phyloP scores from a whole-genome alignment of 2,888 invertebrate species.

The Cryptus viduatorius region DNA sequence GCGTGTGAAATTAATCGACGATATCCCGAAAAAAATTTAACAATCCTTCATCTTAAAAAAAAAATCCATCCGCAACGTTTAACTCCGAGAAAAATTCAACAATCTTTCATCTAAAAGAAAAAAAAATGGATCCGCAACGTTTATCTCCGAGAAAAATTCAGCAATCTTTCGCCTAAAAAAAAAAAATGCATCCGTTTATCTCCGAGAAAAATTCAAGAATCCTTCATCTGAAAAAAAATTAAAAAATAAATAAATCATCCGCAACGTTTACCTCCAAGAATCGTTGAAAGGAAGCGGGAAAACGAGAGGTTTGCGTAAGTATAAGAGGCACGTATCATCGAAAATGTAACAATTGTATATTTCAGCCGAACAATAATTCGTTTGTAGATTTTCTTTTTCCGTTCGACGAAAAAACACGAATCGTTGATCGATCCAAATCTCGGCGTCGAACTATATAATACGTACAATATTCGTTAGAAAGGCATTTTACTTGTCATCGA shows the following conservation, averaged over 20 bases:
- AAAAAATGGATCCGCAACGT: too few relatives aligned
- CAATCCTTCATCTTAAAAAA: conserved; percentile 34
- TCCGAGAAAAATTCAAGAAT: conserved; percentile 53
- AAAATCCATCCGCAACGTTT: not conserved
- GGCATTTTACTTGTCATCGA: conserved; percentile 37
- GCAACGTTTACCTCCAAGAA: not conserved
- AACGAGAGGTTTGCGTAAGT: conserved; percentile 22
- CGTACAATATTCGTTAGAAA: conserved; percentile 49
- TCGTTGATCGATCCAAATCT: conserved; percentile 5
- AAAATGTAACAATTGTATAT: conserved; percentile 82
- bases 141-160: not conserved
- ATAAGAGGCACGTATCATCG: conserved; percentile 67
- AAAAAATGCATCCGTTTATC: conserved; percentile 35
- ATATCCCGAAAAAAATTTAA: conserved; percentile 56
- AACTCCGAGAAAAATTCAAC: too few relatives aligned
- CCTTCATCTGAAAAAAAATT: conserved; percentile 30
- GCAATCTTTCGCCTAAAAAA: conserved; percentile 28
- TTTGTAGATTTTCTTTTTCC: conserved; percentile 51
- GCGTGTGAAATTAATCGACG: conserved; percentile 82
- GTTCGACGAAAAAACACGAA: not conserved
- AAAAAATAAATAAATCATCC: conserved; percentile 46
- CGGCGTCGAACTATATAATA: conserved; percentile 19
- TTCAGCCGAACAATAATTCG: conserved; percentile 75
- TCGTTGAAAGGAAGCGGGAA: conserved; percentile 2
- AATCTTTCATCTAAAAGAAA: too few relatives aligned